These are phyloP conservation scores for Nymphalis io DNA, from an alignment of 1,140 invertebrate genomes.

Conservation along the genomic window DNA sequence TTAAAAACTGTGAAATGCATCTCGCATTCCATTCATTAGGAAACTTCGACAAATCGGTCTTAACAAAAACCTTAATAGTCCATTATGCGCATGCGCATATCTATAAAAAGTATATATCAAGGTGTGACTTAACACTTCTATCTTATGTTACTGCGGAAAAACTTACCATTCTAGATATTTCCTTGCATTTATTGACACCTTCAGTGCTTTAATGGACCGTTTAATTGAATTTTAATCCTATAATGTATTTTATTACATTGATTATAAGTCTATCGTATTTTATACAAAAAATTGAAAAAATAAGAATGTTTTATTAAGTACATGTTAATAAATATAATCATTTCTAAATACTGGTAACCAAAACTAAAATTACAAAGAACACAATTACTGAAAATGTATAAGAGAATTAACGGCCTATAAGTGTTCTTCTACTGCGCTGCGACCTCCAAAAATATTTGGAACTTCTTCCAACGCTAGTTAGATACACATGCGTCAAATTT, in stretches of 20 bases:
- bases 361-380: no score
- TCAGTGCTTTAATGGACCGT: background rate
- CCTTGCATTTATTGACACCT: constrained; percentile 10
- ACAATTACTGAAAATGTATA: no score
- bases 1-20: background rate
- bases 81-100: background rate
- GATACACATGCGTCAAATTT: no score
- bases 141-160: background rate
- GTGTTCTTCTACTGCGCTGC: no score
- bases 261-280: background rate
- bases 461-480: no score
- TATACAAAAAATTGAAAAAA: background rate
- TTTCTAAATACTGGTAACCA: no score
- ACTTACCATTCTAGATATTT: background rate
- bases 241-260: background rate
- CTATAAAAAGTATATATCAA: background rate
- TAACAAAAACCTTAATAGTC: constrained; percentile 3
- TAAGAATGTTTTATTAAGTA: no score
- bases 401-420: no score
- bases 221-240: background rate
- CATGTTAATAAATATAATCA: no score
- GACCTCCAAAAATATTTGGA: no score
- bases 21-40: background rate
- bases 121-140: constrained; percentile 7
- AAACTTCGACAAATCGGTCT: constrained; percentile 8